Evolutionary conservation across 1,140 invertebrate genomes (phyloP).

Genomic region (Drosophila neocordata): DNA sequence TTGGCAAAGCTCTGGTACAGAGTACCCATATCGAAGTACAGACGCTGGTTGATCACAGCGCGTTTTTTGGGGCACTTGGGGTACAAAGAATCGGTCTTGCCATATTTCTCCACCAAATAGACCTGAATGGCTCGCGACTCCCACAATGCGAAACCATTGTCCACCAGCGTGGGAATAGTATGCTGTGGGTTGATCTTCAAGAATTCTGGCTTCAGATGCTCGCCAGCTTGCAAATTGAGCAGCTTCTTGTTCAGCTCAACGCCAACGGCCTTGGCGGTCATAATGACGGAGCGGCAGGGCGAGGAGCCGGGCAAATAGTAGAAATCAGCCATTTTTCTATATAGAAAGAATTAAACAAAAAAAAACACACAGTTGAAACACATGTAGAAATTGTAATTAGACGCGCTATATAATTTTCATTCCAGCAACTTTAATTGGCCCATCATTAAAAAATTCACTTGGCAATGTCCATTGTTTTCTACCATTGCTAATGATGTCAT

Average conservation of each 20-base stretch:
- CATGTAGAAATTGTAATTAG: conserved; percentile 41
- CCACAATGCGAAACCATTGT: conserved; percentile 86
- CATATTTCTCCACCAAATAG: conserved; percentile 88
- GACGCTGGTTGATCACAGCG: conserved; percentile 88
- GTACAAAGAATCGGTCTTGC: conserved; percentile 87
- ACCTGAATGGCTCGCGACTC: conserved; percentile 89
- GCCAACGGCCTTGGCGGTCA: conserved; percentile 88
- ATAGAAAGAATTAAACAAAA: conserved; percentile 7
- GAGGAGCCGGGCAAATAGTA: conserved; percentile 88
- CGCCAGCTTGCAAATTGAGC: conserved; percentile 86
- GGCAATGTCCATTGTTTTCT: neutral
- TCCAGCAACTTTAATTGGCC: conserved; percentile 35
- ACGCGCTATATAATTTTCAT: conserved; percentile 45
- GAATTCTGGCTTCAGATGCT: conserved; percentile 89
- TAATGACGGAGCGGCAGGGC: conserved; percentile 88
- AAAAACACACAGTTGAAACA: neutral
- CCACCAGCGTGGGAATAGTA: conserved; percentile 87
- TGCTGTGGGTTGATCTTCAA: conserved; percentile 86
- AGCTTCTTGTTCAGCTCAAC: conserved; percentile 89
- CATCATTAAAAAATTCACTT: conserved; percentile 41
- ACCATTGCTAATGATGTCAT: conserved; percentile 1
- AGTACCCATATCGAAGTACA: conserved; percentile 89
- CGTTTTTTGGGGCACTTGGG: conserved; percentile 87
- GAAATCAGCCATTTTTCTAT: conserved; percentile 79
- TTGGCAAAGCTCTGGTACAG: conserved; percentile 86